Evolutionary conservation across 2,113 vertebrate species (phyloP).

Genomic region (Spea bombifrons): DNA sequence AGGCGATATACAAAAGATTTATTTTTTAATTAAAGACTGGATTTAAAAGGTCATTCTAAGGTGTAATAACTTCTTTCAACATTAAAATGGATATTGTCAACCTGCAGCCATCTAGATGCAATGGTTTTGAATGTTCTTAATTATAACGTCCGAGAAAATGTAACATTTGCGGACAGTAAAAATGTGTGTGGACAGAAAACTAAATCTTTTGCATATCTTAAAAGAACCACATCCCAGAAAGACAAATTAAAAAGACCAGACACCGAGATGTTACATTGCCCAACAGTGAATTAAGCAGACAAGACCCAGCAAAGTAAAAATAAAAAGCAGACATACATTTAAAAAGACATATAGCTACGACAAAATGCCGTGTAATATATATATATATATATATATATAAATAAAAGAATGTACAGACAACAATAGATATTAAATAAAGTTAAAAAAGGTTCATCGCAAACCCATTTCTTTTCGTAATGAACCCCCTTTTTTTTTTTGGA

Average conservation of each 20-base stretch:
- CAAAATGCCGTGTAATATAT: slow-evolving; percentile 40
- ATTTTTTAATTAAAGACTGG: neutral
- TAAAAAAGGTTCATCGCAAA: slow-evolving; percentile 38
- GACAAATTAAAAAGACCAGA: slow-evolving; percentile 56
- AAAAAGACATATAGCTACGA: slow-evolving; percentile 59
- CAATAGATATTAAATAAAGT: slow-evolving; percentile 51
- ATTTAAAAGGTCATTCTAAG: neutral
- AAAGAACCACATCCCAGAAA: slow-evolving; percentile 54
- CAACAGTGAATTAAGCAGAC: slow-evolving; percentile 54
- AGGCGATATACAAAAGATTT: slow-evolving; percentile 55
- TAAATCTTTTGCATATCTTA: slow-evolving; percentile 54
- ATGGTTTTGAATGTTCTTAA: neutral
- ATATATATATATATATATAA: slow-evolving; percentile 37
- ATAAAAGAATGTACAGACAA: slow-evolving; percentile 51
- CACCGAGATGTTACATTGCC: slow-evolving; percentile 48
- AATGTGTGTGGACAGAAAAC: slow-evolving; percentile 22
- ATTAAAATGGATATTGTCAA: neutral
- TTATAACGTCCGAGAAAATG: too few relatives aligned
- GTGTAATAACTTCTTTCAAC: too few relatives aligned
- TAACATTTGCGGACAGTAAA: too few relatives aligned
- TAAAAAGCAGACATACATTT: slow-evolving; percentile 52
- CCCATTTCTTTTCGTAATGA: neutral
- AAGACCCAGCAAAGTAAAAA: slow-evolving; percentile 51
- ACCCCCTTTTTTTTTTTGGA: neutral
- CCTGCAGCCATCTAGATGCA: neutral